These are phyloP conservation scores for Drosophila ficusphila DNA, from an alignment of 1,140 invertebrate species.

Conservation along the genomic window DNA sequence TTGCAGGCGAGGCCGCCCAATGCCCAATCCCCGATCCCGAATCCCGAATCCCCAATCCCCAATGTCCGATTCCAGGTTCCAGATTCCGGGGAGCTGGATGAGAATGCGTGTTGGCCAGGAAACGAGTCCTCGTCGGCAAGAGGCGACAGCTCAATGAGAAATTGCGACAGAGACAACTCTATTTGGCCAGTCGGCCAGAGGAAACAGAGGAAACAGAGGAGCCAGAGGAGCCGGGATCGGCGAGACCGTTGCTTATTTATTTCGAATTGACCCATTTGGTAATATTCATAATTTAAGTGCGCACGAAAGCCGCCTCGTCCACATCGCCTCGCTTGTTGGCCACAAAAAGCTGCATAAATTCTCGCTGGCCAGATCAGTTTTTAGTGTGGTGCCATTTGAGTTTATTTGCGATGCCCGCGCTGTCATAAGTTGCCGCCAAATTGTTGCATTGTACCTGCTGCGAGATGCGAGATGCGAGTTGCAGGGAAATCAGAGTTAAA, in stretches of 20 bases:
- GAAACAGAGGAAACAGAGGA: too few species aligned
- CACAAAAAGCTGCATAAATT: constrained; percentile 72
- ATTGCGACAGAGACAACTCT: constrained; percentile 79
- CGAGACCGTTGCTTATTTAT: constrained; percentile 77
- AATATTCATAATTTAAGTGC: constrained; percentile 82
- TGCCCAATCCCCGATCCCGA: constrained; percentile 25
- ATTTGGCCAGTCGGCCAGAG: constrained; percentile 50
- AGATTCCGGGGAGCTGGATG: background rate
- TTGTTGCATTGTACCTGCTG: constrained; percentile 83
- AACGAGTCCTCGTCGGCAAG: constrained; percentile 29
- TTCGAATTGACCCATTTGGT: constrained; percentile 82
- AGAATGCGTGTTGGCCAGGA: constrained; percentile 18
- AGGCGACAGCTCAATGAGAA: constrained; percentile 76
- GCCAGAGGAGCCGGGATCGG: too few species aligned
- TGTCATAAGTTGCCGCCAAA: constrained; percentile 82
- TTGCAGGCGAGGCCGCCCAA: constrained; percentile 60
- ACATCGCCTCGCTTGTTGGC: constrained; percentile 24
- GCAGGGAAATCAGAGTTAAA: constrained; percentile 39
- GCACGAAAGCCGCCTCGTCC: constrained; percentile 62
- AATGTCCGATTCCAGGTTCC: too few species aligned
- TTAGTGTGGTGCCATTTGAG: constrained; percentile 52
- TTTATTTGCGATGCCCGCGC: constrained; percentile 69
- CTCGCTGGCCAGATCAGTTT: constrained; percentile 65
- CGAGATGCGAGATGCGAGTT: constrained; percentile 60
- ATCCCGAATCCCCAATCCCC: background rate